These are phyloP conservation scores for Nannoperca obscura DNA, from an alignment of 2,797 vertebrate genomes.

Conservation along the genomic window DNA sequence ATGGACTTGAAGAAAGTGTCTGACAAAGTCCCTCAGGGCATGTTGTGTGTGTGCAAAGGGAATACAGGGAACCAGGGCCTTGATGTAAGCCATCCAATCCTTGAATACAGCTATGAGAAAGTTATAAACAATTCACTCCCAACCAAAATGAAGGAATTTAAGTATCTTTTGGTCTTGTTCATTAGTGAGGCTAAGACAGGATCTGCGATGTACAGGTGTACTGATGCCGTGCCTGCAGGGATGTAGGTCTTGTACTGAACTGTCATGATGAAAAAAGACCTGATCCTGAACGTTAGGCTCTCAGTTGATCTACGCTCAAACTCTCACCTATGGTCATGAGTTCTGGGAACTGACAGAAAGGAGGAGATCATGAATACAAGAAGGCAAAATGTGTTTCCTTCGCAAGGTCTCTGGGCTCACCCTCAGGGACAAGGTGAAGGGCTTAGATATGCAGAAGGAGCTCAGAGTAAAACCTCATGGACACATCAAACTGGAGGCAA, in stretches of 20 bases:
- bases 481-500: slow-evolving; percentile 24
- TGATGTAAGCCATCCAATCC: not conserved
- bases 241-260: not conserved
- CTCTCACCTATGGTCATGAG: slow-evolving; percentile 15
- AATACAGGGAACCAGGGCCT: not conserved
- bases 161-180: not conserved
- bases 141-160: slow-evolving; percentile 8
- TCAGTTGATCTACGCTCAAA: slow-evolving; percentile 4
- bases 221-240: not conserved
- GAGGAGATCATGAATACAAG: slow-evolving; percentile 14
- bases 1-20: slow-evolving; percentile 1
- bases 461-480: slow-evolving; percentile 29
- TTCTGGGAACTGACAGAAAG: slow-evolving; percentile 26
- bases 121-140: not conserved
- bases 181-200: not conserved
- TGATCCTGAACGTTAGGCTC: not conserved
- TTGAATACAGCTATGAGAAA: not conserved
- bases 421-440: slow-evolving; percentile 24
- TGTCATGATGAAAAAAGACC: slow-evolving; percentile 9
- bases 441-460: slow-evolving; percentile 37
- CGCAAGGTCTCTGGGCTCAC: slow-evolving; percentile 7
- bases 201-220: slow-evolving; percentile 19
- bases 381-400: slow-evolving; percentile 19
- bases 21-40: slow-evolving; percentile 3
- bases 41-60: not conserved